Evolutionary conservation across 2,113 vertebrate genomes (phyloP).

Genomic region (Gasterosteus aculeatus): DNA sequence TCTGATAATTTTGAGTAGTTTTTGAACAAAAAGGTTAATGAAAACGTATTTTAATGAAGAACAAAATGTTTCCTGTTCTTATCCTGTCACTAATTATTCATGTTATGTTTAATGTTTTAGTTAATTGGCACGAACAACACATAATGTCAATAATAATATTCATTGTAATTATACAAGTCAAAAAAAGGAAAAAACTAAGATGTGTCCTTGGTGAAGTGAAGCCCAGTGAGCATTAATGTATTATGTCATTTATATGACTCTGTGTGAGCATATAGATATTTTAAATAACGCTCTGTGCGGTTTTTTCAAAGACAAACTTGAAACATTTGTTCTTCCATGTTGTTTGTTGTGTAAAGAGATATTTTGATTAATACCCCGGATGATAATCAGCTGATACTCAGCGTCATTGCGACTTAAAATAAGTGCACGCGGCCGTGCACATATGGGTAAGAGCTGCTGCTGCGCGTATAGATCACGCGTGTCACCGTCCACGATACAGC

Average conservation of each 20-base stretch:
- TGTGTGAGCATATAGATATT: not conserved
- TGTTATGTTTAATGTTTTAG: too few relatives aligned
- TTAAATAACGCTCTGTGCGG: not conserved
- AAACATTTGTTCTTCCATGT: not conserved
- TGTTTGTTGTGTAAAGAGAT: conserved; percentile 19
- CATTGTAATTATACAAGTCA: not conserved
- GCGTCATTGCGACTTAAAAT: conserved; percentile 31
- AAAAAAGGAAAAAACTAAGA: not conserved
- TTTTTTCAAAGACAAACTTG: not conserved
- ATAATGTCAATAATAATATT: not conserved
- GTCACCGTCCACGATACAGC: conserved; percentile 47
- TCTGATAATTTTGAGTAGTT: not conserved
- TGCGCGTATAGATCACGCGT: conserved; percentile 47
- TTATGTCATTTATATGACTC: not conserved
- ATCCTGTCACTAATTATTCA: not conserved
- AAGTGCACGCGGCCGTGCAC: conserved; percentile 37
- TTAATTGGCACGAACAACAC: not conserved
- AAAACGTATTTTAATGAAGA: not conserved
- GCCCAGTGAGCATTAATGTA: not conserved
- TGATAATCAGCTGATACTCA: not conserved
- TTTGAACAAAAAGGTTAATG: not conserved
- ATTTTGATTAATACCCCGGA: conserved; percentile 6
- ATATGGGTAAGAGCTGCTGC: conserved; percentile 55
- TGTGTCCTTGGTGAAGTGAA: not conserved
- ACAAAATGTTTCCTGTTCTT: too few relatives aligned